A percentile compares a stretch with the other conserved stretches of the same genome.
Evolutionary conservation across 2,888 invertebrate species (phyloP).

Genomic region (Pseudococcus viburni): DNA sequence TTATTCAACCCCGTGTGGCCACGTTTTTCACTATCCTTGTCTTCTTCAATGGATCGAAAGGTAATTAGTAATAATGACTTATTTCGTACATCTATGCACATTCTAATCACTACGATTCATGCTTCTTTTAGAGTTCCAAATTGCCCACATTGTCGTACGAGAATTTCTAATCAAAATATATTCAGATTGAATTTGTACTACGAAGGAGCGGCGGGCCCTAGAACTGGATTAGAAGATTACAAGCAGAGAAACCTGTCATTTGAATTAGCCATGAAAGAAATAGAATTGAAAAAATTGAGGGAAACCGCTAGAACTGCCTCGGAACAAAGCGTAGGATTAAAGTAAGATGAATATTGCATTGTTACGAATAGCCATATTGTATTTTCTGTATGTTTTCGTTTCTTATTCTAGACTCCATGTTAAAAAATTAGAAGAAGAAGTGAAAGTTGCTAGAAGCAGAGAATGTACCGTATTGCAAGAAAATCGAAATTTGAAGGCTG

Average conservation of each 20-base stretch:
- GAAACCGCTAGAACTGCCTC: not conserved
- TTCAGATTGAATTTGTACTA: not conserved
- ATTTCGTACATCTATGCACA: not conserved
- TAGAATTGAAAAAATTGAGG: not conserved
- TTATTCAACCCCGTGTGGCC: slow-evolving; percentile 60
- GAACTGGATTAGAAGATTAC: not conserved
- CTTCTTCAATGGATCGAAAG: slow-evolving; percentile 52
- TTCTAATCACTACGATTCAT: no score
- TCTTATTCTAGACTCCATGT: not conserved
- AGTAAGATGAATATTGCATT: not conserved
- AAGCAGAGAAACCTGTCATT: not conserved
- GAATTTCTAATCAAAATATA: not conserved
- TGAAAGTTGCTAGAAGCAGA: not conserved
- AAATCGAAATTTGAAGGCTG: not conserved
- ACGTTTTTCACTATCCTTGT: slow-evolving; percentile 63
- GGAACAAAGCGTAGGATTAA: slow-evolving; percentile 5
- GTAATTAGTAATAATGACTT: not conserved
- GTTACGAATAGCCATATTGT: not conserved
- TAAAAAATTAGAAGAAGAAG: not conserved
- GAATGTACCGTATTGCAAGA: not conserved
- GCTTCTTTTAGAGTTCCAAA: slow-evolving; percentile 37
- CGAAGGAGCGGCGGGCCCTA: not conserved
- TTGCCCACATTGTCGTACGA: slow-evolving; percentile 62
- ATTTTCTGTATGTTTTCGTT: not conserved
- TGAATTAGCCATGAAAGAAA: not conserved